Percentiles rank a stretch among this genome's conserved stretches.
Evolutionary conservation across 1,140 invertebrate genomes (phyloP).

Genomic region (Teleogryllus occipitalis): DNA sequence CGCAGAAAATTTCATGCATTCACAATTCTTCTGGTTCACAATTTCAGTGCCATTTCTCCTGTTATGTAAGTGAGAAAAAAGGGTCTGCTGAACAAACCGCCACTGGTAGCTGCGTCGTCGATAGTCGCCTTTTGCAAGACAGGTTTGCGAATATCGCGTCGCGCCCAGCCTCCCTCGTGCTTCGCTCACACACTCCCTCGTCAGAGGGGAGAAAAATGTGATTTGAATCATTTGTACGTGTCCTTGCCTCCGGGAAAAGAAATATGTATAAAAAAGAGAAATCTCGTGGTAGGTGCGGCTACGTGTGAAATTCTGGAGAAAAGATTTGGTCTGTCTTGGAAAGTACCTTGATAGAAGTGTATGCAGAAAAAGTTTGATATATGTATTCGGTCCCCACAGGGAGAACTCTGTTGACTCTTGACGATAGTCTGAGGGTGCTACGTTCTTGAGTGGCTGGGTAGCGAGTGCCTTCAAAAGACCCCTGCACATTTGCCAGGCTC

Average conservation of each 20-base stretch:
- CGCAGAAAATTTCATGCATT: too few relatives aligned
- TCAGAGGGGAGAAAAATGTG: constrained; percentile 3
- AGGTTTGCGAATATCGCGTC: too few relatives aligned
- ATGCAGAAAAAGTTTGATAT: background rate
- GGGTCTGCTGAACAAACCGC: too few relatives aligned
- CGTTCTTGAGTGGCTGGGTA: background rate
- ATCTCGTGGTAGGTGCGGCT: background rate
- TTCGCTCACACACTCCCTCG: background rate
- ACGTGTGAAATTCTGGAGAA: background rate
- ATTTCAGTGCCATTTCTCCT: too few relatives aligned
- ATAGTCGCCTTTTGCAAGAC: too few relatives aligned
- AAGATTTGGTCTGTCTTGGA: constrained; percentile 4
- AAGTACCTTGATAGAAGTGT: constrained; percentile 4
- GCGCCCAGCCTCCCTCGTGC: background rate
- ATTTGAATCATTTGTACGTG: constrained; percentile 5
- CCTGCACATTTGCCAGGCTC: background rate
- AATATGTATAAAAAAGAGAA: background rate
- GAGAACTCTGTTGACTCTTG: constrained; percentile 3
- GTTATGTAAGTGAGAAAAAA: too few relatives aligned
- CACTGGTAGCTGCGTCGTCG: too few relatives aligned
- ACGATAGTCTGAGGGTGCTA: background rate
- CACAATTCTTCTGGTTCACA: too few relatives aligned
- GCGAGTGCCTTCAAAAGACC: background rate
- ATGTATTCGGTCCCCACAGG: background rate
- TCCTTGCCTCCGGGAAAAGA: background rate